Conservation (phyloP, 2,113 vertebrate species). For the Pterocles burchelli region DNA sequence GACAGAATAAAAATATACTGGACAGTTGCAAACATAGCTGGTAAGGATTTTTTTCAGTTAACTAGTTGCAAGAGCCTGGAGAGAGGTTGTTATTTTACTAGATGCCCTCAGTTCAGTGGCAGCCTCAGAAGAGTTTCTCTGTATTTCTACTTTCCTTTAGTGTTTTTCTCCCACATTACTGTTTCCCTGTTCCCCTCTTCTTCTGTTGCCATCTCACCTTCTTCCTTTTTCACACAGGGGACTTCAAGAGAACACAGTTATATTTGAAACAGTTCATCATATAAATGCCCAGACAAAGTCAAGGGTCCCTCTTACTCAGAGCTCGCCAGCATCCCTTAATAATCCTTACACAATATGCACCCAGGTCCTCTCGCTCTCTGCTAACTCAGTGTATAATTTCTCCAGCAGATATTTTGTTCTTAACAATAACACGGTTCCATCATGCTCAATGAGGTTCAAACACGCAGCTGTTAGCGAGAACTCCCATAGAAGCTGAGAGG, state of each 20-base stretch:
- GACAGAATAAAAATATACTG: constrained; percentile 26
- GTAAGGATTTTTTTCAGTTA: not conserved
- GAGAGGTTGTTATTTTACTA: not conserved
- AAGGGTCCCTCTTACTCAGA: not conserved
- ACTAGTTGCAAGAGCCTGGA: not conserved
- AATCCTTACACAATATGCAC: not conserved
- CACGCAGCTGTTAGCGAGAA: not conserved
- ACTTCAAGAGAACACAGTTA: not conserved
- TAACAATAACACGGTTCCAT: not conserved
- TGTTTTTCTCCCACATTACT: not conserved
- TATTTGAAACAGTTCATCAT: not conserved
- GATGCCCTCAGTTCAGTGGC: not conserved
- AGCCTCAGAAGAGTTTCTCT: not conserved
- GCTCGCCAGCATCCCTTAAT: not conserved
- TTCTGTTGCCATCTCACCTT: not conserved
- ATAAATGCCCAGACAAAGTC: not conserved
- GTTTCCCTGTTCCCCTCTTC: not conserved
- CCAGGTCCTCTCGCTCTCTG: not conserved
- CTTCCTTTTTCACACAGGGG: not conserved
- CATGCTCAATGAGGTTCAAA: not conserved
- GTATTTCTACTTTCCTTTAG: not conserved
- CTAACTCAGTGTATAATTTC: not conserved
- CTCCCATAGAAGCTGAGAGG: not conserved
- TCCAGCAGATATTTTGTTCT: not conserved
- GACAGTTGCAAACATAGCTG: not conserved